Base-by-base conservation (phyloP, 1,140 invertebrate species). In the Camponotus vicinus region DNA sequence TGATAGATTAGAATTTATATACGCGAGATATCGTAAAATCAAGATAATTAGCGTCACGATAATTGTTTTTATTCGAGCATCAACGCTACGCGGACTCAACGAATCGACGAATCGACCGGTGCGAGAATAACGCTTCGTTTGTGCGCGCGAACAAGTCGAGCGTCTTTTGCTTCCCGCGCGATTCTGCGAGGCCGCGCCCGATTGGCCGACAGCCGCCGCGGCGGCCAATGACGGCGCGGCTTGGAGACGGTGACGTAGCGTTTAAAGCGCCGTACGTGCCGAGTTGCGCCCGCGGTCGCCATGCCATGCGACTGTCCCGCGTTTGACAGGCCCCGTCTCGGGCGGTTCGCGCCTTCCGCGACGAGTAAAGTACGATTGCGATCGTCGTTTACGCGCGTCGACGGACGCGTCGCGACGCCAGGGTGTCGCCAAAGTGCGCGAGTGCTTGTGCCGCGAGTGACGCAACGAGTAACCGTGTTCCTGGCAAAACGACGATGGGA, bases 251-350 rank as follows among this genome's bases (percentile, higher is more conserved):
- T 88, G 89, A 90, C 86, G 88, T 90, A 85, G 75, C 52, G 67
- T 91, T 91, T 91, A 91, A 91, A 91, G 80, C 85, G 76, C 90
- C 42, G 69, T 71, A 77, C 34, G 67, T 49, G 70, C 75, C 4
- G 84, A 86, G 90, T 88, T 82, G 82, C 71, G 61, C 84, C 55
- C 49, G 82, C 82, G 79, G 79, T 84, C 89, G 90, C 90, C 90
- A 91, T 91, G 75, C 90, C 90, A 89, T 91, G 88, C 90, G 89
- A 80, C 69, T 55, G 86, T 76, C 45, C 34, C 75, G 70, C 34
- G 63, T 40, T 70, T 89, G 59, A 87, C 70, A 87, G 79, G 71
- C 75, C 70, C 32, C 27, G 5, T 52, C 15, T 69, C 15, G 1
- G 32, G 64, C 40, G 9, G 13, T 42, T 52, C 57, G 57, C 45